Evolutionary conservation across 1,140 invertebrate species (phyloP).

Genomic region (Euwallacea fornicatus): DNA sequence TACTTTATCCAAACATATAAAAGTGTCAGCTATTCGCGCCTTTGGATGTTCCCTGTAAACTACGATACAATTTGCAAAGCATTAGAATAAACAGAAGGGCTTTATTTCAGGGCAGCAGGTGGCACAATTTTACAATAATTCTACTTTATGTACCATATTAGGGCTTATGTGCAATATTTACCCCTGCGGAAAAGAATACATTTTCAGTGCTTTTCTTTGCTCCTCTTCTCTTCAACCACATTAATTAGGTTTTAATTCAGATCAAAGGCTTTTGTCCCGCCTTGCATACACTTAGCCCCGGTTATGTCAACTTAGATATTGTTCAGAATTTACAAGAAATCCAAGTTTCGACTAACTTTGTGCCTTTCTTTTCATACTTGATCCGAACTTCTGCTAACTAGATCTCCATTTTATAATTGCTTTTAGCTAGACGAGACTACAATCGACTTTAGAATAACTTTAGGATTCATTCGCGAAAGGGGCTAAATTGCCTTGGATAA

Average conservation of each 20-base stretch:
- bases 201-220: no score
- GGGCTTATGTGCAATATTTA: constrained; percentile 17
- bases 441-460: constrained; percentile 1
- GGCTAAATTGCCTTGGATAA: not conserved
- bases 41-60: not conserved
- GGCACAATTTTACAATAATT: constrained; percentile 32
- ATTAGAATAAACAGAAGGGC: constrained; percentile 28
- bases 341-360: not conserved
- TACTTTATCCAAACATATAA: no score
- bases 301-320: not conserved
- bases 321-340: constrained; percentile 1
- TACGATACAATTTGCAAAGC: constrained; percentile 19
- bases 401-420: constrained; percentile 7
- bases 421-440: not conserved
- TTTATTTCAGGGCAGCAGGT: constrained; percentile 27
- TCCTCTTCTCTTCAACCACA: no score
- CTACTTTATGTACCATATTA: constrained; percentile 33
- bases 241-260: no score
- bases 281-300: not conserved
- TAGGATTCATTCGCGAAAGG: not conserved
- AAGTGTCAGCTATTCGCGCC: not conserved
- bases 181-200: no score
- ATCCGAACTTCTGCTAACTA: constrained; percentile 2
- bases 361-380: constrained; percentile 2
- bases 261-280: not conserved